Percentiles rank a stretch among this genome's conserved stretches.
phyloP scores from a whole-genome alignment of 1,140 invertebrate species.

The Drosophila arizonae region DNA sequence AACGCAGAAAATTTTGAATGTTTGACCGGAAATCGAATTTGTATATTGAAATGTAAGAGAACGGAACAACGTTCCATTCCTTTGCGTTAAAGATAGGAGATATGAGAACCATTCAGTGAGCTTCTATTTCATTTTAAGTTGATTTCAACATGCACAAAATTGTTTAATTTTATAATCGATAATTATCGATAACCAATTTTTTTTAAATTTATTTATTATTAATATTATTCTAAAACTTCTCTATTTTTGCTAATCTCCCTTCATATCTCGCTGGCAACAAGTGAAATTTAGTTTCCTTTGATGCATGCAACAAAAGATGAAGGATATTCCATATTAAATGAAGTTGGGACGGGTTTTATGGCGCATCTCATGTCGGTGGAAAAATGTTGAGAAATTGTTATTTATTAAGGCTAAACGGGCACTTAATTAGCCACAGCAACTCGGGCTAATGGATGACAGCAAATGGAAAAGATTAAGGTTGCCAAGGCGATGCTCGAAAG shows the following conservation, averaged over 20 bases:
- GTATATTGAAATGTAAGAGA: too few species aligned
- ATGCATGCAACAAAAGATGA: too few species aligned
- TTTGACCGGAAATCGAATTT: neutral
- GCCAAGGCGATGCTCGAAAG: slow-evolving; percentile 29
- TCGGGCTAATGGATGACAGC: slow-evolving; percentile 32
- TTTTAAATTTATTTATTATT: too few species aligned
- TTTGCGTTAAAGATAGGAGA: too few species aligned
- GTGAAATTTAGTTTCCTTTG: too few species aligned
- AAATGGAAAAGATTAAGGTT: slow-evolving; percentile 41
- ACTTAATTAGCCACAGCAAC: slow-evolving; percentile 53
- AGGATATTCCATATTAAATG: too few species aligned
- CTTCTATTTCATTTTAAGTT: too few species aligned
- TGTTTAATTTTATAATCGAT: neutral
- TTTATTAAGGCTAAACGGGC: slow-evolving; percentile 46
- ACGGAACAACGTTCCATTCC: too few species aligned
- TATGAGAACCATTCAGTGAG: too few species aligned
- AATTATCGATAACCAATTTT: neutral
- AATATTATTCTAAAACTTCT: too few species aligned
- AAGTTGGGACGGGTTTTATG: too few species aligned
- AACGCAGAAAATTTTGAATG: neutral
- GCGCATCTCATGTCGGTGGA: neutral
- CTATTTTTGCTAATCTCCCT: neutral
- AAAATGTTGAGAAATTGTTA: slow-evolving; percentile 42
- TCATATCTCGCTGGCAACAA: neutral
- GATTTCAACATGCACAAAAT: too few species aligned